Evolutionary conservation across 2,888 invertebrate species (phyloP), one percentile per base, ranked within the genome.

Genomic region (Tachina fera): DNA sequence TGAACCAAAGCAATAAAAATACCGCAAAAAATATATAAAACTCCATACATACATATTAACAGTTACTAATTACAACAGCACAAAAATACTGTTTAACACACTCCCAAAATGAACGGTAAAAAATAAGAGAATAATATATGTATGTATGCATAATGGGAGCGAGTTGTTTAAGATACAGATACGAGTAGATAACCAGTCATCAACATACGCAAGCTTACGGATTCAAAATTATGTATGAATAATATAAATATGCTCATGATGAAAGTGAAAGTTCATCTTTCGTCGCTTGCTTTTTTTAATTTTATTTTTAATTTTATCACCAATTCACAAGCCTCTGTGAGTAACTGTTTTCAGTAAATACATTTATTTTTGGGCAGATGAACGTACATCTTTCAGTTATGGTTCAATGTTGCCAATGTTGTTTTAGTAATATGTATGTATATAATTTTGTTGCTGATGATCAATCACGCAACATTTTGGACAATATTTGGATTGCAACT

Each of bases 221-320:
- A 76, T 71, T 80, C 60, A 60, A 75, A 72, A 67, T 84, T 78
- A 67, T 81, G 61, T 19, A 13, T 79, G 65, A 61, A 19, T 45
- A 67, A 75, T n/a, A n/a, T n/a, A n/a, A 16, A 67, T 41, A 63
- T 19, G 47, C 58, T 71, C 39, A 58, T 76, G 65, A 77, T 70
- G 82, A 86, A 86, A 86, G 85, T 86, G 85, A 86, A 86, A 86
- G 85, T 86, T 83, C 74, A 82, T 86, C 79, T 79, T 71, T 71
- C 41, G 70, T 61, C 13, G 53, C 31, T 74, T 10, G 9, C 49
- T 58, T 49, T 77, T 71, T 58, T 60, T 68, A 31, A 13, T 14
- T 43, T 65, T 63, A 9, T 45, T 39, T 56, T 41, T 58, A 19
- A 67, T 58, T 61, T 78, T 61, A 70, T 53, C 63, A 53, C 61